phyloP scores from a whole-genome alignment of 1,140 invertebrate genomes.

The Lineus longissimus region DNA sequence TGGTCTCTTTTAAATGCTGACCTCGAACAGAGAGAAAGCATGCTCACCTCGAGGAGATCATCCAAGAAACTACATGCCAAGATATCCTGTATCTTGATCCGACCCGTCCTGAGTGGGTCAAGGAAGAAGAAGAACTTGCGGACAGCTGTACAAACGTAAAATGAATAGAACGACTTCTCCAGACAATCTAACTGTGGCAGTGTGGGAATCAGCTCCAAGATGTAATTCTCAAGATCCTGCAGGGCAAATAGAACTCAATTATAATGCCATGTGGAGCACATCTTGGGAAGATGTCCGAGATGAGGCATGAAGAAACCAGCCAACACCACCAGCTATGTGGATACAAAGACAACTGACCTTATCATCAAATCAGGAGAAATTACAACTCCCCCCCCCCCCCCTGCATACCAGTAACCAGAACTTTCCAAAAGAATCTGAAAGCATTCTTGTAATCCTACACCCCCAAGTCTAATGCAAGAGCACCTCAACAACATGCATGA shows the following conservation, averaged over 20 bases:
- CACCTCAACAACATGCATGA: no score
- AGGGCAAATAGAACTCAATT: conserved; percentile 37
- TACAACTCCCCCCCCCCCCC: no score
- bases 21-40: no score
- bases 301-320: no score
- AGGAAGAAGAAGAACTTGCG: conserved; percentile 95
- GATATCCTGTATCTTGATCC: conserved; percentile 86
- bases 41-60: conserved; percentile 82
- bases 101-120: conserved; percentile 80
- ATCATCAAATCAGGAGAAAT: no score
- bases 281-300: not conserved
- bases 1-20: no score
- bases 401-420: no score
- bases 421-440: no score
- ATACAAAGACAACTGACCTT: not conserved
- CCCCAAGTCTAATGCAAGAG: no score
- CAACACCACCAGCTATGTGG: not conserved
- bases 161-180: conserved; percentile 89
- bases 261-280: not conserved
- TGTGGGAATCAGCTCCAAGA: conserved; percentile 86
- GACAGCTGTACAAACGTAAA: conserved; percentile 93
- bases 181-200: conserved; percentile 82
- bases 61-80: conserved; percentile 86
- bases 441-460: no score
- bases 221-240: conserved; percentile 92